These are phyloP conservation scores for Malacoctenus gilli DNA, from an alignment of 2,797 vertebrate genomes.

Conservation along the genomic window DNA sequence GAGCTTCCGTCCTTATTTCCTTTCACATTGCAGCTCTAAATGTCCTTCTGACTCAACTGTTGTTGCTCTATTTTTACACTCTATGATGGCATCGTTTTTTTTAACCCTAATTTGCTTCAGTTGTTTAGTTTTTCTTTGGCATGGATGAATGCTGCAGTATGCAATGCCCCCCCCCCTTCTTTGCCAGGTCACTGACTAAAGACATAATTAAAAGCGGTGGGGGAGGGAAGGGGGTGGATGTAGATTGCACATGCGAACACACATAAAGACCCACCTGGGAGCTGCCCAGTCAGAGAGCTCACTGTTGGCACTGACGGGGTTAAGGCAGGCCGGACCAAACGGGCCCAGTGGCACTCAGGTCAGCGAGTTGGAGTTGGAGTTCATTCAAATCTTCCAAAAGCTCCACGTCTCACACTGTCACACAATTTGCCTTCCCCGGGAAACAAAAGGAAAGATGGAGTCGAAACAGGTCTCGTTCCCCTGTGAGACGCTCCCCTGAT, in stretches of 20 bases:
- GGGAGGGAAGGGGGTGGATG: constrained; percentile 23
- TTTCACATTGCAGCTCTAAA: constrained; percentile 3
- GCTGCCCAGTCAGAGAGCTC: constrained; percentile 37
- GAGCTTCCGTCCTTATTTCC: constrained; percentile 17
- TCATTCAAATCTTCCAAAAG: constrained; percentile 4
- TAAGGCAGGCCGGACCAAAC: constrained; percentile 29
- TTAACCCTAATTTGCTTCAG: constrained; percentile 31
- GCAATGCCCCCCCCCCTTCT: background rate
- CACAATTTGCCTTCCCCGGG: background rate
- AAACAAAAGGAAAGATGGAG: background rate
- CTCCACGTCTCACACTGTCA: background rate
- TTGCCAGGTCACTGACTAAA: constrained; percentile 56
- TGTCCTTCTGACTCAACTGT: constrained; percentile 31
- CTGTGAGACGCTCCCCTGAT: constrained; percentile 30
- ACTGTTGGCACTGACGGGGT: constrained; percentile 37
- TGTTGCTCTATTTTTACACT: constrained; percentile 53
- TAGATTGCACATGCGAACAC: constrained; percentile 37
- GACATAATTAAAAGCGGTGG: constrained; percentile 45
- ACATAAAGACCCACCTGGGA: constrained; percentile 55
- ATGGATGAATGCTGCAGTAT: too few species aligned
- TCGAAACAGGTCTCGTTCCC: constrained; percentile 9
- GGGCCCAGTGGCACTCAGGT: constrained; percentile 8
- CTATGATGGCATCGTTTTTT: constrained; percentile 17
- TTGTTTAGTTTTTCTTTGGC: constrained; percentile 7
- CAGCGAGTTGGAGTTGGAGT: background rate